Evolutionary conservation across 2,888 invertebrate genomes (phyloP), one percentile per base, ranked within the genome.

Genomic region (Mimumesa dahlbomi): DNA sequence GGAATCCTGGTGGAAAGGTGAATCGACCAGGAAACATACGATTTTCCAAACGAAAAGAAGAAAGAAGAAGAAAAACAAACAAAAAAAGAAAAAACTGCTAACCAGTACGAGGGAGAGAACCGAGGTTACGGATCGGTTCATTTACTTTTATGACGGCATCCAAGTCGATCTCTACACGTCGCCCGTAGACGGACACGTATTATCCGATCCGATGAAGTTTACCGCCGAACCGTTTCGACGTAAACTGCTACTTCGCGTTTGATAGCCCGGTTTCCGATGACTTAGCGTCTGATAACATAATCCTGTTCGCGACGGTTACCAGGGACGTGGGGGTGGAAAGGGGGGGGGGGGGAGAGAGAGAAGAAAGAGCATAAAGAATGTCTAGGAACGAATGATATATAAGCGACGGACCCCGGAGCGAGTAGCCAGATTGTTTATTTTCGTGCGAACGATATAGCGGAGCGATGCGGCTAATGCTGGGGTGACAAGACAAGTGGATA

Each of bases 401-500:
- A 25, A 43, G 25, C 48, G 45, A 18, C 14, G 7, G 9, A 29
- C 4, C 22, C 16, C 43, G 18, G 31, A 25, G 18, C 50, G 71
- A 64, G 58, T 54, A 56, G 73, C 62, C 40, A 46, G 64, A 80
- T 82, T 81, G 82, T 80, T 82, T 81, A 82, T 82, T 75, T 82
- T 80, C 73, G 81, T 72, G 79, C 79, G 82, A 81, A 77, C 77
- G 76, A 81, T 78, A 72, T 72, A 65, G 77, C 68, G 59, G 73
- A 69, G 73, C 74, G 77, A 77, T 67, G 72, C 73, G 67, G 76
- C 67, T 78, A 82, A 81, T 78, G 79, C 72, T 75, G 72, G 81
- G 82, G 78, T 83, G 81, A 82, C 80, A 79, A 78, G 82, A 83
- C 84, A 85, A 85, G 85, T 85, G 85, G 85, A 78, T 80, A 85